Evolutionary conservation across 2,797 vertebrate genomes (phyloP).

Genomic region (Lepilemur ruficaudatus): DNA sequence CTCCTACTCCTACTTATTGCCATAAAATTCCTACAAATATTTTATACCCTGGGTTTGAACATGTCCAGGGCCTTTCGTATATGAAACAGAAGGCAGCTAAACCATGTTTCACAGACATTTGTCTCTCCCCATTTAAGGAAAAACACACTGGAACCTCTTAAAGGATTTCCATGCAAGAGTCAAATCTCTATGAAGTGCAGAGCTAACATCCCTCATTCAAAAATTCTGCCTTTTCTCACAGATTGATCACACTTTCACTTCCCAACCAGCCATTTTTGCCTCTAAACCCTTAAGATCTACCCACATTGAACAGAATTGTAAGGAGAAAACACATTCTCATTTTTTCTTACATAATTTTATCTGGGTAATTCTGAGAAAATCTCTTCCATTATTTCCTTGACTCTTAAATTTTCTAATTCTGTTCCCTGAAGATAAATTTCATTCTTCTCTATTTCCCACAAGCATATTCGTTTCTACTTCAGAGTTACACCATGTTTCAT

Average conservation of each 20-base stretch:
- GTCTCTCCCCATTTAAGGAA: not conserved
- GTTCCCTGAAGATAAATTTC: not conserved
- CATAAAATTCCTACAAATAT: not conserved
- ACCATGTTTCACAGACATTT: not conserved
- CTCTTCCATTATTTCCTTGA: not conserved
- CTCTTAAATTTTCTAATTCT: slow-evolving; percentile 26
- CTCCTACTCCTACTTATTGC: not conserved
- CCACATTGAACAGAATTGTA: not conserved
- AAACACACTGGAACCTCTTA: not conserved
- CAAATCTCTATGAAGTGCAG: not conserved
- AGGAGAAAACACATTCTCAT: not conserved
- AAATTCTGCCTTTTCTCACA: not conserved
- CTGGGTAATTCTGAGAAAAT: slow-evolving; percentile 1
- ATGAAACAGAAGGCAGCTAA: not conserved
- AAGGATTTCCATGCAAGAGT: slow-evolving; percentile 17
- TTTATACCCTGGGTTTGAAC: not conserved
- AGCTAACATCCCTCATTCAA: not conserved
- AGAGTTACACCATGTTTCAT: slow-evolving; percentile 1
- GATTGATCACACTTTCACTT: not conserved
- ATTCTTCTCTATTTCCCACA: not conserved
- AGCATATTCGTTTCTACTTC: not conserved
- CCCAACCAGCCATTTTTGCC: not conserved
- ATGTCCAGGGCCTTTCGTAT: not conserved
- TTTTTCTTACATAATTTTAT: slow-evolving; percentile 39
- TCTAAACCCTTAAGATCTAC: not conserved